Percentiles rank a stretch among this genome's conserved stretches.
These are phyloP conservation scores for Ficedula albicollis DNA, from an alignment of 2,797 vertebrate species.

Conservation along the genomic window DNA sequence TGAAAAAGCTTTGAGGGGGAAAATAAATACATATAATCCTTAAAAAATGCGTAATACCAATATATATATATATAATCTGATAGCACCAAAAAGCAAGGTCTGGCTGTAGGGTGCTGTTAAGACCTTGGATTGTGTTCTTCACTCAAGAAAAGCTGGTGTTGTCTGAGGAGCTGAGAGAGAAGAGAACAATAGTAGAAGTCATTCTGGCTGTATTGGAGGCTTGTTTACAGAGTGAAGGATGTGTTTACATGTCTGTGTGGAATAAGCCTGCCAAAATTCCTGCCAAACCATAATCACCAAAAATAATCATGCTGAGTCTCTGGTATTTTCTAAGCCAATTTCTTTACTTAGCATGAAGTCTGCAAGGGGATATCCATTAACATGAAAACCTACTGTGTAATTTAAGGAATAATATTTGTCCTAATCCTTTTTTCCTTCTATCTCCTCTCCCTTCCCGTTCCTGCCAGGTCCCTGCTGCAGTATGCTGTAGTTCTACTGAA, in stretches of 20 bases:
- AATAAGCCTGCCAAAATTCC: slow-evolving; percentile 2
- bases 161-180: neutral
- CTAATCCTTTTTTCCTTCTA: neutral
- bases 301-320: neutral
- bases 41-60: neutral
- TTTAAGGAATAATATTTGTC: slow-evolving; percentile 18
- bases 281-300: neutral
- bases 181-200: neutral
- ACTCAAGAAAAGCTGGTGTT: neutral
- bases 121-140: neutral
- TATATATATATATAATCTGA: neutral
- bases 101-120: neutral
- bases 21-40: neutral
- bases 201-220: neutral
- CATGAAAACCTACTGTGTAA: neutral
- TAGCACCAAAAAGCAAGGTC: neutral
- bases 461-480: neutral
- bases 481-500: neutral
- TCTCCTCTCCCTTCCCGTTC: neutral
- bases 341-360: neutral
- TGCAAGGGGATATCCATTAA: neutral
- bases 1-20: neutral
- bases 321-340: neutral
- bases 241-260: neutral
- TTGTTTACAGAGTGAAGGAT: neutral